Evolutionary conservation across 2,113 vertebrate genomes (phyloP), one percentile per base, ranked within the genome.

Genomic region (Tauraco erythrolophus): DNA sequence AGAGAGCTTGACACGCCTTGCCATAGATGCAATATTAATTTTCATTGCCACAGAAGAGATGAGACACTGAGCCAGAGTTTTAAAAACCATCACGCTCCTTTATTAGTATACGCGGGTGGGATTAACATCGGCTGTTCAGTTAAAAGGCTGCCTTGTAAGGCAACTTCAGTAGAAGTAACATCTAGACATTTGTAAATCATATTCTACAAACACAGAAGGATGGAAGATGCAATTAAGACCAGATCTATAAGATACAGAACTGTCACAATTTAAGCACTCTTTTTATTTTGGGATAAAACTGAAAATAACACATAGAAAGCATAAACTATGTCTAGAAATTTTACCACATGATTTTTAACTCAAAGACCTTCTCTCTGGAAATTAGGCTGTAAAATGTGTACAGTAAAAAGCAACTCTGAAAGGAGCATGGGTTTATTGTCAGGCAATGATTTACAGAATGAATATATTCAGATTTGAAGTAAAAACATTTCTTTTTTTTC

Each of bases 1-100:
- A 25, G 94, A 94, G 85, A 78, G 54, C 91, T 91, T 92, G 85
- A 88, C 25, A 11, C 87, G 95, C 89, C 88, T 94, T 79, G 94
- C 94, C 76, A 91, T 93, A 95, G 96, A 94, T 89, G 84, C 89
- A 94, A 92, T 97, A 96, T 91, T 89, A 51, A 90, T 94, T 98
- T 97, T 93, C 89, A 92, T 76, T 31, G 18, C 81, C 60, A 61
- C 57, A 82, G 80, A 95, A 79, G 65, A 97, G 86, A 94, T 71
- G 95, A 92, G 89, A 95, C 18, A 14, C 48, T 84, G 48, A 84
- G 79, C 85, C 86, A 97, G 85, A 89, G 54, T 87, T 95, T 65
- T 60, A 86, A 91, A 91, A 96, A 24, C 14, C 0, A 0, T 62
- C 37, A 13, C 72, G 37, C 18, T 92, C 58, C 70, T 83, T 95